Evolutionary conservation across 2,113 vertebrate genomes (phyloP).

Genomic region (Campylomormyrus tamandua): DNA sequence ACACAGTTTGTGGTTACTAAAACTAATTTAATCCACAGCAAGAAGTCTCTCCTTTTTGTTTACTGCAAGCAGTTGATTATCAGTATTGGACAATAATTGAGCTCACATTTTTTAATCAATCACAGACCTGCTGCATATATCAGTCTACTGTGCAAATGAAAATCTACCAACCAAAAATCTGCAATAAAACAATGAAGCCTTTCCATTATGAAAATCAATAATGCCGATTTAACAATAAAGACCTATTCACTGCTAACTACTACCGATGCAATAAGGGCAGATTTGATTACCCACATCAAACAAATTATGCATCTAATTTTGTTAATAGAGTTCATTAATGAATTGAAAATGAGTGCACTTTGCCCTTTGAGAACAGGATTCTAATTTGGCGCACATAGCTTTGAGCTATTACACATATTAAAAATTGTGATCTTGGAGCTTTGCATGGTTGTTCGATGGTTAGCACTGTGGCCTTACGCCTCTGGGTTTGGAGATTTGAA

Average conservation of each 20-base stretch:
- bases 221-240: slow-evolving; percentile 11
- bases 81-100: background rate
- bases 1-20: background rate
- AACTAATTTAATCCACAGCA: background rate
- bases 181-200: background rate
- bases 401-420: slow-evolving; percentile 50
- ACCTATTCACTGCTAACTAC: slow-evolving; percentile 21
- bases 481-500: background rate
- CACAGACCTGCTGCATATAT: background rate
- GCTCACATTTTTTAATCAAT: background rate
- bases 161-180: background rate
- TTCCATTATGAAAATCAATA: slow-evolving; percentile 25
- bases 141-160: background rate
- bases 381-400: slow-evolving; percentile 28
- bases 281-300: slow-evolving; percentile 34
- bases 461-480: background rate
- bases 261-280: slow-evolving; percentile 13
- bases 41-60: background rate
- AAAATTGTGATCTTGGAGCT: slow-evolving; percentile 23
- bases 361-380: slow-evolving; percentile 28
- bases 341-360: slow-evolving; percentile 22
- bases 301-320: slow-evolving; percentile 34
- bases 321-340: slow-evolving; percentile 27
- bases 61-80: background rate
- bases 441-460: background rate